A percentile compares a stretch with the other conserved stretches of the same genome.
These are phyloP conservation scores for Phalacrocorax brasilianus DNA, from an alignment of 2,113 vertebrate species.

Conservation along the genomic window DNA sequence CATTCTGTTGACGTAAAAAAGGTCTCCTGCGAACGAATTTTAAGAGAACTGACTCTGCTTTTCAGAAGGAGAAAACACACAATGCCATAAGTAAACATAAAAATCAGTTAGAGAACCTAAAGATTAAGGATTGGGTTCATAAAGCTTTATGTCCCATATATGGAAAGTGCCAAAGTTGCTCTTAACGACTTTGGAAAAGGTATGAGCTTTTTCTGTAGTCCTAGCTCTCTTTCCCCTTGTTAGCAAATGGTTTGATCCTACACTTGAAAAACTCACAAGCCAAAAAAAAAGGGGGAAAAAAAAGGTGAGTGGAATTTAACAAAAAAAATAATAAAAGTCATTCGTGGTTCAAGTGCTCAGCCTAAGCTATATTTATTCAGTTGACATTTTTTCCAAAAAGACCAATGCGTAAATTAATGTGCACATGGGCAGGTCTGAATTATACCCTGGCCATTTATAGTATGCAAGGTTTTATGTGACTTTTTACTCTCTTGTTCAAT, in stretches of 20 bases:
- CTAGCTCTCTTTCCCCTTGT: slow-evolving; percentile 51
- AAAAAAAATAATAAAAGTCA: slow-evolving; percentile 66
- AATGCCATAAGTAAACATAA: slow-evolving; percentile 55
- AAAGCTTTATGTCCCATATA: slow-evolving; percentile 40
- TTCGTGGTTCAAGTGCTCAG: slow-evolving; percentile 54
- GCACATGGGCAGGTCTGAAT: slow-evolving; percentile 66
- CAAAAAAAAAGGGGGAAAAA: slow-evolving; percentile 1
- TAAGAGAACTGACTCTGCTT: slow-evolving; percentile 31
- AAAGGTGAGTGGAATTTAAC: slow-evolving; percentile 55
- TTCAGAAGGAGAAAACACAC: slow-evolving; percentile 51
- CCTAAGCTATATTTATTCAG: slow-evolving; percentile 65
- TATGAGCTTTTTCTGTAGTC: slow-evolving; percentile 16
- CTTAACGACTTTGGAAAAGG: slow-evolving; percentile 55
- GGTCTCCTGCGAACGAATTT: not conserved
- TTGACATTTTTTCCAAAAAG: slow-evolving; percentile 58
- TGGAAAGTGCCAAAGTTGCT: slow-evolving; percentile 1
- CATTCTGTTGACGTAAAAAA: not conserved
- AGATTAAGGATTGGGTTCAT: slow-evolving; percentile 22
- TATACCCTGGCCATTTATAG: slow-evolving; percentile 67
- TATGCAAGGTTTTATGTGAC: slow-evolving; percentile 70
- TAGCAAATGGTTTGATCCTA: slow-evolving; percentile 65
- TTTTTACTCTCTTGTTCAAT: slow-evolving; percentile 76
- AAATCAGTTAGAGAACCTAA: slow-evolving; percentile 23
- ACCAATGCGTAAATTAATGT: slow-evolving; percentile 71
- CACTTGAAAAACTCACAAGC: slow-evolving; percentile 60